Percentiles rank a stretch among this genome's conserved stretches.
Conservation (phyloP, 1,140 invertebrate species). For the Drosophila lacteicornis region DNA sequence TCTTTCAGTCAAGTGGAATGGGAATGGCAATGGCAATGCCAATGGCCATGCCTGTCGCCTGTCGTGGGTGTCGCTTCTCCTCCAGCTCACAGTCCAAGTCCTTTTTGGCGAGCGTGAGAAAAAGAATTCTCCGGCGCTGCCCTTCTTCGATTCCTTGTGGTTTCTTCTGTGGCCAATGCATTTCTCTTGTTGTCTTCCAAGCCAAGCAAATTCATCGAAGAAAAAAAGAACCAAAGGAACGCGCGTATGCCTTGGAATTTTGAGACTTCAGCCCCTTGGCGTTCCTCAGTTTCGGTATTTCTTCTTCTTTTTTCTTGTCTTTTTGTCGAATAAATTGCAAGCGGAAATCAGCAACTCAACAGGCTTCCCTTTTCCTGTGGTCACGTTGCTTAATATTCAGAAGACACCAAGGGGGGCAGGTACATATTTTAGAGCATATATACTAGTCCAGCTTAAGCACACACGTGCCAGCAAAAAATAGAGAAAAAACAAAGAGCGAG, state of each 20-base stretch:
- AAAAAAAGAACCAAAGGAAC: constrained; percentile 7
- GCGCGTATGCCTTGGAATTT: constrained; percentile 69
- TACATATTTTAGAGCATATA: constrained; percentile 2
- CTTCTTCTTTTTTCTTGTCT: neutral
- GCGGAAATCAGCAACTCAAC: constrained; percentile 81
- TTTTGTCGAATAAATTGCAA: constrained; percentile 68
- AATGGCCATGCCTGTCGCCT: constrained; percentile 27
- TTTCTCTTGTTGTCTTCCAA: constrained; percentile 71
- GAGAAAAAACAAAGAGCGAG: constrained; percentile 1
- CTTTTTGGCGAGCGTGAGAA: constrained; percentile 46
- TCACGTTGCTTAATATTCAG: constrained; percentile 41
- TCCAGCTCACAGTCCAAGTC: constrained; percentile 5
- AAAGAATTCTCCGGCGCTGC: constrained; percentile 29
- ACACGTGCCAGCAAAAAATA: constrained; percentile 66
- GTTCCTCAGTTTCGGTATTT: constrained; percentile 31
- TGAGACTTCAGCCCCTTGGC: constrained; percentile 61
- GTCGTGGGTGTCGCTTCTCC: constrained; percentile 44
- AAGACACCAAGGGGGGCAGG: neutral
- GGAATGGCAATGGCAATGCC: neutral
- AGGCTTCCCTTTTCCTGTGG: constrained; percentile 82
- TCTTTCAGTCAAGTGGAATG: constrained; percentile 51
- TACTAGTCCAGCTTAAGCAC: constrained; percentile 44
- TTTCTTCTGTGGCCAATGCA: constrained; percentile 62
- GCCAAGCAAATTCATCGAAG: constrained; percentile 56
- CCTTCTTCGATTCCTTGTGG: constrained; percentile 28